A percentile compares a stretch with the other conserved stretches of the same genome.
These are phyloP conservation scores for Eunapius fragilis DNA, from an alignment of 37 sponge, comb jelly and placozoan species.

Conservation along the genomic window DNA sequence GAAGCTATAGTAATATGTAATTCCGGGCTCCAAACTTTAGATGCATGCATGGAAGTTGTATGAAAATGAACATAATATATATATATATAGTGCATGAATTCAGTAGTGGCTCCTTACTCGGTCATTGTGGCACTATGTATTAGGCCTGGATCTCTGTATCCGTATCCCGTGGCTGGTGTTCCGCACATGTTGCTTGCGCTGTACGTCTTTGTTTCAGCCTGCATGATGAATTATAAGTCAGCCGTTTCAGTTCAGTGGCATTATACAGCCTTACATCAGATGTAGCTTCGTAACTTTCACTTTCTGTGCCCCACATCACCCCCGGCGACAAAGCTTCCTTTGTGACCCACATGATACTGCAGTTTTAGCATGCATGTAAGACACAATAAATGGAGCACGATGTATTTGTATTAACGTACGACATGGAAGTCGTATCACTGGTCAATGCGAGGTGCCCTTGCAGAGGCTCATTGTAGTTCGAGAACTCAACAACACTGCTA, in stretches of 20 bases:
- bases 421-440: slow-evolving; percentile 8
- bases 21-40: slow-evolving; percentile 7
- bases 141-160: slow-evolving; percentile 51
- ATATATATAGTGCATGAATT: too few relatives aligned
- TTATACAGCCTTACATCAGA: background rate
- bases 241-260: too few relatives aligned
- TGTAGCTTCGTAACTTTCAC: background rate
- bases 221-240: background rate
- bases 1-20: slow-evolving; percentile 13
- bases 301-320: slow-evolving; percentile 30
- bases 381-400: background rate
- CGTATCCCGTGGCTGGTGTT: slow-evolving; percentile 47
- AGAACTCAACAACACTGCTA: slow-evolving; percentile 21
- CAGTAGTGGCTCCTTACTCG: slow-evolving; percentile 3
- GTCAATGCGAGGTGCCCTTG: slow-evolving; percentile 52
- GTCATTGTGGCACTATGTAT: slow-evolving; percentile 33
- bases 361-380: background rate
- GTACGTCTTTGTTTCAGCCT: slow-evolving; percentile 53
- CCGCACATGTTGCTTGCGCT: slow-evolving; percentile 67
- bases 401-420: slow-evolving; percentile 23
- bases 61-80: too few relatives aligned
- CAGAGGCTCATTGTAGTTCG: slow-evolving; percentile 49
- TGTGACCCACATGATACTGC: slow-evolving; percentile 40
- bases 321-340: slow-evolving; percentile 22
- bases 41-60: background rate